Evolutionary conservation across 2,113 vertebrate species (phyloP), one percentile per base, ranked within the genome.

Genomic region (Chlorodrepanis virens): DNA sequence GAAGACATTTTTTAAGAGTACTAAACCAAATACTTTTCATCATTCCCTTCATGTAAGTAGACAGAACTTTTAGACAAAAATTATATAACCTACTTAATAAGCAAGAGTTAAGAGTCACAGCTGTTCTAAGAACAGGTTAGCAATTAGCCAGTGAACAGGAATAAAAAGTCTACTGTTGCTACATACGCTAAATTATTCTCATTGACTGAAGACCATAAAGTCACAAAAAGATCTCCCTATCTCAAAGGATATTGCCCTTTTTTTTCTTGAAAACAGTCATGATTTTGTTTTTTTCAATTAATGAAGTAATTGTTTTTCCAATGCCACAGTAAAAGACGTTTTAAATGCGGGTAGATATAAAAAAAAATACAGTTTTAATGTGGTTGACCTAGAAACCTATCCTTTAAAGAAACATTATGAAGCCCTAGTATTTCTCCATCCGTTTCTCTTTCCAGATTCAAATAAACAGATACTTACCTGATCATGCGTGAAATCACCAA

Each of bases 401-500:
- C 12, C 29, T 65, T 72, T 54, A 39, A 84, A 83, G 29, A 57
- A 90, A 72, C 14, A 60, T 39, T 59, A 89, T 23, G 40, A 17
- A 78, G 18, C 9, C 45, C 33, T 4, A 49, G 11, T 42, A 80
- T 61, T 88, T 83, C n/a, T 81, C 37, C 52, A 78, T 5, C 3
- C 33, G 42, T 50, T 90, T 79, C 40, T 90, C 31, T 39, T 83
- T 50, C 25, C 28, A 54, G 23, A 69, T 45, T 10, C 65, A 68
- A 87, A 86, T 5, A 82, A 76, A 64, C 31, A 39, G 57, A 45
- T 33, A 75, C 56, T 96, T 97, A 99, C 99, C 98, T 99, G 98
- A 94, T 99, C 99, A 61, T 99, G 99, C 27, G 99, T 99, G 93
- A 99, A 99, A 96, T 99, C 99, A 95, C 99, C 99, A 94, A 99